Evolutionary conservation across 2,797 vertebrate species (phyloP), one percentile per base, ranked within the genome.

Genomic region (Neoniphon sammara): DNA sequence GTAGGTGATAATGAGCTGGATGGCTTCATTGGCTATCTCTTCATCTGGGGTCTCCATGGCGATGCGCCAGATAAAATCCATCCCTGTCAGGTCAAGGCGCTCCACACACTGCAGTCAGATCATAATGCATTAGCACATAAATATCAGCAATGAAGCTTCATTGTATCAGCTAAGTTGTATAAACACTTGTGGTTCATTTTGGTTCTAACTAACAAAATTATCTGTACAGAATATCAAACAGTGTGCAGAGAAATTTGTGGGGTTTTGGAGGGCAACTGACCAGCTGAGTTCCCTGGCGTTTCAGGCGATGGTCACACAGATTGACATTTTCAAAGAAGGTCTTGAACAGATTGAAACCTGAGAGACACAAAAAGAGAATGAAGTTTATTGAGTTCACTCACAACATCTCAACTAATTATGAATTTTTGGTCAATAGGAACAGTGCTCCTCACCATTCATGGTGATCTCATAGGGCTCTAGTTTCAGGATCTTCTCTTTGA

Each of bases 61-160:
- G 81, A 99, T 98, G 87, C 98, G 97, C 98, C 98, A 99, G 88
- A 99, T 98, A 91, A 99, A 99, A 92, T 99, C 98, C 98, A 99
- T 98, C 80, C 98, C 98, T 71, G 97, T 93, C 87, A 99, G 93
- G 91, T 99, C 98, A 83, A 98, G 93, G 72, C 98, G 98, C 90
- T 99, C 98, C 78, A 99, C 98, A 66, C 96, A 98, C 98, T 99
- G 74, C 64, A 83, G 77, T 42, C 12, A 82, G 59, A 81, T 3
- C 47, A 66, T 8, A 6, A 69, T 18, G 18, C 20, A 9, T 66
- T 23, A 39, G 30, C 12, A 62, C 10, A 23, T 34, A 30, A 68
- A 60, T 7, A 21, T 61, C 14, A 31, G 11, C 1, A 46, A 61
- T 2, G 50, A 21, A 8, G 9, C 12, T 25, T 42, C 27, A 10